These are phyloP conservation scores for Cryptoprocta ferox DNA, from an alignment of 2,797 vertebrate species.

Conservation along the genomic window DNA sequence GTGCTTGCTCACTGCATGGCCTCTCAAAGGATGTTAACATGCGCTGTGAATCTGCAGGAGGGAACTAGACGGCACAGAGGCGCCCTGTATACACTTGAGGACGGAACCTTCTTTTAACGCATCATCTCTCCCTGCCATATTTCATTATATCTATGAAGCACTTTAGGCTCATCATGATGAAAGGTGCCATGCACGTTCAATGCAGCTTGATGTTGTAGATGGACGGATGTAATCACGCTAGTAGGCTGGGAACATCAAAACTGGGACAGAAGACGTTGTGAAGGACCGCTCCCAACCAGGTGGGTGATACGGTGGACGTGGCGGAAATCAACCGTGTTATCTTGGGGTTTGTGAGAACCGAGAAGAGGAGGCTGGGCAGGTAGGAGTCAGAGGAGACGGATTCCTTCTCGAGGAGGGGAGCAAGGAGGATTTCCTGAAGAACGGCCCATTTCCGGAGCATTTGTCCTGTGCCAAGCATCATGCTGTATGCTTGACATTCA, in stretches of 20 bases:
- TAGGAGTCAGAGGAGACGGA: background rate
- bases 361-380: background rate
- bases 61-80: background rate
- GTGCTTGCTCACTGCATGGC: background rate
- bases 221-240: background rate
- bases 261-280: background rate
- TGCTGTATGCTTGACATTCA: background rate
- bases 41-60: background rate
- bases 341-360: background rate
- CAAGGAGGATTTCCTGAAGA: background rate
- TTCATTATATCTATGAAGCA: conserved; percentile 37
- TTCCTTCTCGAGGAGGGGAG: background rate
- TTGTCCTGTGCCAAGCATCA: background rate
- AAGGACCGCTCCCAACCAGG: background rate
- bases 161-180: background rate
- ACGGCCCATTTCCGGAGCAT: background rate
- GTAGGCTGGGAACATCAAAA: background rate
- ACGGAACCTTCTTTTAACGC: background rate
- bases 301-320: background rate
- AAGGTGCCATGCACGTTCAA: background rate
- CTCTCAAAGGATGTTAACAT: background rate
- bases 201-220: background rate
- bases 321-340: conserved; percentile 21
- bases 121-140: background rate
- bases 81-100: background rate